These are phyloP conservation scores for Ptilonorhynchus violaceus DNA, from an alignment of 2,113 vertebrate species.

Conservation along the genomic window DNA sequence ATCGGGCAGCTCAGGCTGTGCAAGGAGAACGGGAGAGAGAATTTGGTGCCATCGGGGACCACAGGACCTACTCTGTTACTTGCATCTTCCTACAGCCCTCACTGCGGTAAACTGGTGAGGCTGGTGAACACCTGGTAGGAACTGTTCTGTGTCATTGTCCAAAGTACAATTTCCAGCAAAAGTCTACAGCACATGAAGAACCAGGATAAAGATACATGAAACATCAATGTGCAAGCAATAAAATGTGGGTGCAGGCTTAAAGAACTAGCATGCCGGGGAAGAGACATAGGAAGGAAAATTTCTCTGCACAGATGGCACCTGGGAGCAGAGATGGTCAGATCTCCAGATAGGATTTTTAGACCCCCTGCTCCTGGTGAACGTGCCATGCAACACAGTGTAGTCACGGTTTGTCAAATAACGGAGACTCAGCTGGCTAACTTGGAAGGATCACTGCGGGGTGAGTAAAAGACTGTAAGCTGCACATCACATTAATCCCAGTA, in stretches of 20 bases:
- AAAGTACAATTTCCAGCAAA: background rate
- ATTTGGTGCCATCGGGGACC: background rate
- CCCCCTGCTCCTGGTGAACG: fast-evolving
- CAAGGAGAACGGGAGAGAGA: background rate
- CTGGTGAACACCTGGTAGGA: background rate
- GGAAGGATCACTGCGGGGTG: background rate
- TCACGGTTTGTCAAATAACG: background rate
- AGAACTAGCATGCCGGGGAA: background rate
- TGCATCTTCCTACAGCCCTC: background rate
- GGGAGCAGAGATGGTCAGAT: background rate
- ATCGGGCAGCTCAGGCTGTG: fast-evolving
- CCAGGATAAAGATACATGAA: background rate
- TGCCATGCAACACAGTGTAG: fast-evolving
- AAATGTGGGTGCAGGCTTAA: background rate
- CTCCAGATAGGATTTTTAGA: background rate
- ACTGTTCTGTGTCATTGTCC: background rate
- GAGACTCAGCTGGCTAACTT: background rate
- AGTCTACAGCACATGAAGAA: background rate
- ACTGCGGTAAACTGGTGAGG: background rate
- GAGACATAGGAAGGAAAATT: background rate
- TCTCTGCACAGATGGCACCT: background rate
- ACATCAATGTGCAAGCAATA: background rate
- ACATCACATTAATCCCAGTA: fast-evolving
- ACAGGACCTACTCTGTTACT: background rate
- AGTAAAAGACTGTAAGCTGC: background rate